A percentile compares a stretch with the other conserved stretches of the same genome.
phyloP scores from a whole-genome alignment of 1,140 invertebrate genomes.

The Drosophila lacertosa region DNA sequence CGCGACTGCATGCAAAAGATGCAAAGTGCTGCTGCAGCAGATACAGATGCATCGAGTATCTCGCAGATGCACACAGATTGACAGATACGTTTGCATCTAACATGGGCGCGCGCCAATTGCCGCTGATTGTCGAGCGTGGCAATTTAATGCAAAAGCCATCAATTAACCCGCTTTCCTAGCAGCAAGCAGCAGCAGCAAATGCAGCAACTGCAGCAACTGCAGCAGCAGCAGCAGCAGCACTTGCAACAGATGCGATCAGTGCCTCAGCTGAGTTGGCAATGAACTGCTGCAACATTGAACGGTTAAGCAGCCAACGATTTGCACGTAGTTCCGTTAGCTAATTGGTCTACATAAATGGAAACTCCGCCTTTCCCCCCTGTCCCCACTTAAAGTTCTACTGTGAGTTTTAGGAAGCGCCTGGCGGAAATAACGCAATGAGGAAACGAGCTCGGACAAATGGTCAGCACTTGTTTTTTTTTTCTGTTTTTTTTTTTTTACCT shows the following conservation, averaged over 20 bases:
- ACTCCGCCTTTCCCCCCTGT: constrained; percentile 8
- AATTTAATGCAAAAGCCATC: constrained; percentile 83
- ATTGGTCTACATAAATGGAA: constrained; percentile 62
- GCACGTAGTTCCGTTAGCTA: constrained; percentile 82
- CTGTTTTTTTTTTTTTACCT: no score
- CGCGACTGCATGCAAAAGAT: constrained; percentile 63
- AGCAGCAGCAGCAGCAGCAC: constrained; percentile 23
- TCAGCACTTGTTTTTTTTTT: constrained; percentile 24
- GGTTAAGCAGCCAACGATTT: constrained; percentile 52
- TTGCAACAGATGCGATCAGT: constrained; percentile 32
- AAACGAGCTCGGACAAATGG: constrained; percentile 26
- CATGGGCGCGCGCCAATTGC: constrained; percentile 14
- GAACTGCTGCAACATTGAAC: constrained; percentile 30
- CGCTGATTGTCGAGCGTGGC: constrained; percentile 69
- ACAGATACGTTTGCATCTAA: constrained; percentile 27
- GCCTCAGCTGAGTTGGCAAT: constrained; percentile 36
- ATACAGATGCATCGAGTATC: neutral
- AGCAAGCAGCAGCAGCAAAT: constrained; percentile 31
- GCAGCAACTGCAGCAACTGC: constrained; percentile 39
- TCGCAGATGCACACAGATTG: no score
- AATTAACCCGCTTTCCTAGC: constrained; percentile 77
- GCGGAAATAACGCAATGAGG: constrained; percentile 34
- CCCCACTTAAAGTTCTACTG: neutral
- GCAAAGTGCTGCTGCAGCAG: constrained; percentile 25
- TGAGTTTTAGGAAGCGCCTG: constrained; percentile 4